Evolutionary conservation across 2,113 vertebrate species (phyloP), one percentile per base, ranked within the genome.

Genomic region (Upupa epops): DNA sequence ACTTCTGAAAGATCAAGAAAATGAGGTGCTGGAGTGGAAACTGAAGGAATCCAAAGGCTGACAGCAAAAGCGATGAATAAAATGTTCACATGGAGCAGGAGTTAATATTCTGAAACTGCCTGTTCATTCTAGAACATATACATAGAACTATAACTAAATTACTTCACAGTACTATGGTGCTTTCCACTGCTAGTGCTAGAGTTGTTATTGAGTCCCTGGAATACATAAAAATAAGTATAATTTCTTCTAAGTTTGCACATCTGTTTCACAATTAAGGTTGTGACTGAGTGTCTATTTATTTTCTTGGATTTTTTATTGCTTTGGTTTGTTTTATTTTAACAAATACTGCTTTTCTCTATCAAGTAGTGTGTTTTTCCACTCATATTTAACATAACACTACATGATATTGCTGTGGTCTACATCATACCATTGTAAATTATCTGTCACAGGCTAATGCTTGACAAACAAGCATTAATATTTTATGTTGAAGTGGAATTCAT

Each of bases 31-130:
- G 48, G 48, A 79, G 34, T 16, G 60, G 68, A 87, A 87, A 69
- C 1, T 4, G 22, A 58, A 65, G 18, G 25, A 88, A 48, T 70
- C 7, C 46, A 72, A 92, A 86, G 26, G 28, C 61, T 91, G 42
- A 81, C 8, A 86, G 29, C 34, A 69, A 87, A 65, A n/a, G 7
- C 13, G 14, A 54, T 60, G 40, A 83, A 74, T 73, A 25, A 66
- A 80, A 75, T 11, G 25, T 46, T 86, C 17, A 34, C 11, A 17
- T 22, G n/a, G 32, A 86, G 18, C 25, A 63, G 3, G 17, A 82
- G 46, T 29, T 37, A 84, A 52, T 42, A 79, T 69, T 86, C 78
- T 94, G 86, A 94, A 93, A 92, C 24, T 40, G 72, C 61, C 29
- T 56, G 51, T 25, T 92, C 64, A 79, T 65, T 89, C 52, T 59